phyloP scores from a whole-genome alignment of 2,113 vertebrate species.

The Ivindomyrus marchei region DNA sequence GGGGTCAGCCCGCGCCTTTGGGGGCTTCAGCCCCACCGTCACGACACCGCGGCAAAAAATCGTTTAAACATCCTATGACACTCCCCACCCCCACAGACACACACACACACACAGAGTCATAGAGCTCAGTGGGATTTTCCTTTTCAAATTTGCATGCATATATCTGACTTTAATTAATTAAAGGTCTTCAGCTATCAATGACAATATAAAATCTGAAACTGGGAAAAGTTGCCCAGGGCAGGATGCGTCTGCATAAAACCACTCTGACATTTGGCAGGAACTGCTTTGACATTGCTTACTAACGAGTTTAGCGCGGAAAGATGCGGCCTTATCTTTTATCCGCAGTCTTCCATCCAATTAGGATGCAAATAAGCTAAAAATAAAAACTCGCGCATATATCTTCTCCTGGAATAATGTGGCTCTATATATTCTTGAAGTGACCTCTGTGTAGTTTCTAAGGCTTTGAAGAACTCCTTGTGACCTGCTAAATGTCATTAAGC shows the following conservation, averaged over 20 bases:
- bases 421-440: not conserved
- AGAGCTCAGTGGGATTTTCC: not conserved
- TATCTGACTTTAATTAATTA: not conserved
- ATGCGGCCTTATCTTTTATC: not conserved
- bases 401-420: not conserved
- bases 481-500: not conserved
- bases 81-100: not conserved
- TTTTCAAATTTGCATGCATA: not conserved
- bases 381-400: not conserved
- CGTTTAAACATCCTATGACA: not conserved
- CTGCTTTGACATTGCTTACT: constrained; percentile 1
- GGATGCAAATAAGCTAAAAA: constrained; percentile 11
- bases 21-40: not conserved
- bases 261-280: not conserved
- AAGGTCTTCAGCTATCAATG: not conserved
- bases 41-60: not conserved
- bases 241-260: not conserved
- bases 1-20: not conserved
- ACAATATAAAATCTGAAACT: not conserved
- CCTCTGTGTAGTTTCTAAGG: not conserved
- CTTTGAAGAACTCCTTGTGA: not conserved
- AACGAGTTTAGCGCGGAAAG: not conserved
- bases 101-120: not conserved
- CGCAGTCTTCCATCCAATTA: constrained; percentile 1
- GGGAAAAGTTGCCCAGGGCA: not conserved